These are phyloP conservation scores for Chaenogobius annularis DNA, from an alignment of 2,113 vertebrate species.

Conservation along the genomic window DNA sequence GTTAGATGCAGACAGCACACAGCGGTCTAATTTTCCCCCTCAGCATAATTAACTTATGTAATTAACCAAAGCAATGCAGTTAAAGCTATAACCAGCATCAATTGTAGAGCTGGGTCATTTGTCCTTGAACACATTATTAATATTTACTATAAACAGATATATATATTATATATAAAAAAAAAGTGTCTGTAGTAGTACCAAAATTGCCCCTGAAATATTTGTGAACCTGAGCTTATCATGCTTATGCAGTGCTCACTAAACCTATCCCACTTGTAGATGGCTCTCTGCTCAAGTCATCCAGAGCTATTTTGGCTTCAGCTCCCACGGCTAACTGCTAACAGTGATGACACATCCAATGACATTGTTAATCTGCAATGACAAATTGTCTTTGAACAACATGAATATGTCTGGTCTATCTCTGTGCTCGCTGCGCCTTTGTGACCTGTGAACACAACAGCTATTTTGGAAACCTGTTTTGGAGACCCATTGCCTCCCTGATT, in stretches of 20 bases:
- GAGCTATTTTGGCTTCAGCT: background rate
- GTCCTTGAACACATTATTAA: no score
- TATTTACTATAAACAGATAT: no score
- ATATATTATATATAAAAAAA: no score
- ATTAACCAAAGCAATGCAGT: no score
- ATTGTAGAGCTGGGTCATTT: no score
- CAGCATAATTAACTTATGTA: no score
- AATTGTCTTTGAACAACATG: background rate
- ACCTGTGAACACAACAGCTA: constrained; percentile 2
- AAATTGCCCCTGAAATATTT: background rate
- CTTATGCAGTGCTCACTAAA: background rate
- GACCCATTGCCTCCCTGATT: background rate
- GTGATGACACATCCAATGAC: background rate
- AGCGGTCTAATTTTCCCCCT: no score
- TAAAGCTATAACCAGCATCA: no score
- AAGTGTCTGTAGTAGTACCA: background rate
- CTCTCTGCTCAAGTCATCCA: background rate
- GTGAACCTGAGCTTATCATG: background rate
- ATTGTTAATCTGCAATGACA: background rate
- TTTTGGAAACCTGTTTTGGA: constrained; percentile 1
- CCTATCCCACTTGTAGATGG: background rate
- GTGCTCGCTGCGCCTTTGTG: background rate
- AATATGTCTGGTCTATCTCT: background rate
- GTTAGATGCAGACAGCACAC: no score
- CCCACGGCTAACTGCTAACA: background rate